Base-by-base conservation (phyloP, 2,888 invertebrate species). In the Drosophila acutilabella region DNA sequence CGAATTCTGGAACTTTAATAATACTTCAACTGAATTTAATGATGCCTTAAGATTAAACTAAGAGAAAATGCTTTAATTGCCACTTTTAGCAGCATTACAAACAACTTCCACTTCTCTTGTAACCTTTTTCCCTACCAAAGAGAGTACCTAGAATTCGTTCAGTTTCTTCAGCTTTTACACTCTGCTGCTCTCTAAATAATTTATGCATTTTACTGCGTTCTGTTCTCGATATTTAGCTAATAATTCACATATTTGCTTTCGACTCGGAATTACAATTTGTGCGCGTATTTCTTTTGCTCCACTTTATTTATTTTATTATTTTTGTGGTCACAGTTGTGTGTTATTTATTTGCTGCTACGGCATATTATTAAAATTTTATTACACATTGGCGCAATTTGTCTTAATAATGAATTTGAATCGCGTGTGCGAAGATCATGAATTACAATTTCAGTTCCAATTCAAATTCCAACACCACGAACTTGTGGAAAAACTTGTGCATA, bases 361-460 rank as follows among this genome's bases (percentile, higher is more conserved):
- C n/a, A 62, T 52, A 61, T 62, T 69, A 73, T 78, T 60, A 65
- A 69, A 59, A 51, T 71, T 67, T 70, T 41, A 87, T 68, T 62
- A 51, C 48, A 57, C 36, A 64, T 36, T 51, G 42, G 20, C 50
- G 38, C 40, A 56, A 57, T 62, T 54, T 56, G 53, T 59, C 51
- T 61, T 66, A 36, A 26, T 50, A 51, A 67, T 62, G 30, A 44
- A 48, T 40, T 40, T 40, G 30, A 26, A 44, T 41, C 23, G 53
- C 33, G 20, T 23, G 26, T 40, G 26, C 18, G 14, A 6, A 50
- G 7, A 38, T 52, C 33, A 16, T 48, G 56, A 45, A 48, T 44
- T 26, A 14, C 10, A 23, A 54, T 41, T n/a, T 7, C 33, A 48
- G 51, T 13, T 7, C 8, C 8, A 42, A 47, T 44, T 26, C 18